Percentiles rank a stretch among this genome's conserved stretches.
Evolutionary conservation across 1,140 invertebrate species (phyloP).

Genomic region (Zaprionus ornatus): DNA sequence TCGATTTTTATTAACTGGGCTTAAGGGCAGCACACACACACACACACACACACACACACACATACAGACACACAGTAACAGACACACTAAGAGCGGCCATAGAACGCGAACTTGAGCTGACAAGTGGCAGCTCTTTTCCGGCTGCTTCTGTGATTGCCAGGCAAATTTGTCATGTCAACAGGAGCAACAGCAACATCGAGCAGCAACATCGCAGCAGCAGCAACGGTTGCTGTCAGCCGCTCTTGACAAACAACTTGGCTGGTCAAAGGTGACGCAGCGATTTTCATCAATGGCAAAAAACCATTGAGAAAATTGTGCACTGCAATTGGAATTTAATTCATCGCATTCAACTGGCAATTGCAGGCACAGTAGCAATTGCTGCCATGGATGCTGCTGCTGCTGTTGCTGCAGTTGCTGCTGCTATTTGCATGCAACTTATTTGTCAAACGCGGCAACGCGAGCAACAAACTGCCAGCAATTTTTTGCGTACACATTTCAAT

Average conservation of each 20-base stretch:
- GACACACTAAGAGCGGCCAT: neutral
- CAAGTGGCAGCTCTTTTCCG: conserved; percentile 34
- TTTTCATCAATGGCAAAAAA: conserved; percentile 68
- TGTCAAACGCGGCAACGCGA: conserved; percentile 56
- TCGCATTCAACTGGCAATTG: conserved; percentile 65
- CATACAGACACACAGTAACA: neutral
- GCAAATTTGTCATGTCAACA: conserved; percentile 69
- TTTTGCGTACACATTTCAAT: conserved; percentile 77
- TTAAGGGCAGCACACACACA: neutral
- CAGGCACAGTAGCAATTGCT: conserved; percentile 42
- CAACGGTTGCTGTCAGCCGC: conserved; percentile 49
- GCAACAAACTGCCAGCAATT: conserved; percentile 60
- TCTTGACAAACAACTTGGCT: conserved; percentile 69
- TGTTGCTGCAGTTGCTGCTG: conserved; percentile 18
- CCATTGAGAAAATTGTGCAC: conserved; percentile 67
- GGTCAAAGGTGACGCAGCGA: conserved; percentile 67
- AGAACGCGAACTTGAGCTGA: conserved; percentile 31
- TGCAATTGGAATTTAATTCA: conserved; percentile 71
- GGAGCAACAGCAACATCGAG: neutral
- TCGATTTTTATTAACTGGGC: conserved; percentile 24
- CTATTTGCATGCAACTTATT: conserved; percentile 80
- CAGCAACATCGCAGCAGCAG: conserved; percentile 20
- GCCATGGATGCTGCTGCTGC: conserved; percentile 27
- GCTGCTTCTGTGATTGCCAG: conserved; percentile 16
- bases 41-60: neutral